Evolutionary conservation across 2,888 invertebrate species (phyloP).

Genomic region (Sphaeridia pumilis): DNA sequence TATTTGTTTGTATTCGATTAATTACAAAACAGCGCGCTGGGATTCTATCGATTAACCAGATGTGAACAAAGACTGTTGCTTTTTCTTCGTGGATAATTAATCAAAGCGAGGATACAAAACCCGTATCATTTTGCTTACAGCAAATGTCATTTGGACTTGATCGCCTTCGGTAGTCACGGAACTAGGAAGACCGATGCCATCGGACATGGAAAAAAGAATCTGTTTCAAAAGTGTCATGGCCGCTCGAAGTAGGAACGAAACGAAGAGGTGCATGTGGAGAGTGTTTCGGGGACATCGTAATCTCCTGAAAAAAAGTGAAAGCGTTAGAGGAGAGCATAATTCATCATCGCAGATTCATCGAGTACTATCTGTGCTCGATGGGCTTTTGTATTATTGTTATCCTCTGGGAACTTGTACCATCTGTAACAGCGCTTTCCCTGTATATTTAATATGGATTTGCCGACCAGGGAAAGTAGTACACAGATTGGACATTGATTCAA

Average conservation of each 20-base stretch:
- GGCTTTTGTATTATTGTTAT: too few relatives aligned
- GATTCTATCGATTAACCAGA: too few relatives aligned
- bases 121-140: slow-evolving; percentile 22
- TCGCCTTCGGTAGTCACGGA: slow-evolving; percentile 22
- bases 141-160: slow-evolving; percentile 16
- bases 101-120: background rate
- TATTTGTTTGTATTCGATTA: too few relatives aligned
- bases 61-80: background rate
- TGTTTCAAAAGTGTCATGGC: slow-evolving; percentile 51
- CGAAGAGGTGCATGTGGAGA: slow-evolving; percentile 57
- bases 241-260: slow-evolving; percentile 54
- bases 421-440: too few relatives aligned
- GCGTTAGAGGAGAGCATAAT: background rate
- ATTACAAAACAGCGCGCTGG: too few relatives aligned
- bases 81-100: background rate
- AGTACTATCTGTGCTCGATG: slow-evolving; percentile 1
- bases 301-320: slow-evolving; percentile 44
- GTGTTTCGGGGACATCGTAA: slow-evolving; percentile 56
- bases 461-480: background rate
- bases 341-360: background rate
- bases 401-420: too few relatives aligned
- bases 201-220: slow-evolving; percentile 43
- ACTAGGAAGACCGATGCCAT: slow-evolving; percentile 44
- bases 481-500: background rate
- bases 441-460: background rate